Percentiles rank a stretch among this genome's conserved stretches.
phyloP scores from a whole-genome alignment of 2,797 vertebrate genomes.

The Anniella stebbinsi region DNA sequence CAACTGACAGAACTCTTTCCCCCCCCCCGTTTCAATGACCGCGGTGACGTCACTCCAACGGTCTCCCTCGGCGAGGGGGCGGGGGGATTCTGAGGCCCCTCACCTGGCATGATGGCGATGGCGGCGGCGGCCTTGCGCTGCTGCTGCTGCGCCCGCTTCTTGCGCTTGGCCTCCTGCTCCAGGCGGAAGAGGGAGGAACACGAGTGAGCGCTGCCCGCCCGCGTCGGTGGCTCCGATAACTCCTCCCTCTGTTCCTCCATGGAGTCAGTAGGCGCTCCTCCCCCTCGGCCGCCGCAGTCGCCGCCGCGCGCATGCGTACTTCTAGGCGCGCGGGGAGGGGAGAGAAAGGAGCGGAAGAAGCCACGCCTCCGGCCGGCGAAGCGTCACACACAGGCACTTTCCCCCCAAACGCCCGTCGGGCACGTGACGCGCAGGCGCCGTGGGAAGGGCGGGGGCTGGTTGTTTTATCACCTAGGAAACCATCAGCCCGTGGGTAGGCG shows the following conservation, averaged over 20 bases:
- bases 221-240: neutral
- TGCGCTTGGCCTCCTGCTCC: constrained; percentile 37
- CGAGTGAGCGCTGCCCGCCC: neutral
- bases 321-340: neutral
- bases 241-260: neutral
- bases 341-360: too few relatives aligned
- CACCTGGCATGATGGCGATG: constrained; percentile 18
- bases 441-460: neutral
- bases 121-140: neutral
- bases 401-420: too few relatives aligned
- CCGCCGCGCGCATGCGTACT: neutral
- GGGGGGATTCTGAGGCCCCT: neutral
- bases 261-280: too few relatives aligned
- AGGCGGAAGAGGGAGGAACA: constrained; percentile 29
- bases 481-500: neutral
- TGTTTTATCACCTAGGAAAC: neutral
- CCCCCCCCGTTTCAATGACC: too few relatives aligned
- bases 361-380: neutral
- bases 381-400: neutral
- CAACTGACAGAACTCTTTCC: neutral
- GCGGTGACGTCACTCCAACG: neutral
- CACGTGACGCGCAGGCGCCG: neutral
- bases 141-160: neutral
- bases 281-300: neutral
- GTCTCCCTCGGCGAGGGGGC: neutral